Evolutionary conservation across 2,888 invertebrate species (phyloP), one percentile per base, ranked within the genome.

Genomic region (Punctoribates punctum): DNA sequence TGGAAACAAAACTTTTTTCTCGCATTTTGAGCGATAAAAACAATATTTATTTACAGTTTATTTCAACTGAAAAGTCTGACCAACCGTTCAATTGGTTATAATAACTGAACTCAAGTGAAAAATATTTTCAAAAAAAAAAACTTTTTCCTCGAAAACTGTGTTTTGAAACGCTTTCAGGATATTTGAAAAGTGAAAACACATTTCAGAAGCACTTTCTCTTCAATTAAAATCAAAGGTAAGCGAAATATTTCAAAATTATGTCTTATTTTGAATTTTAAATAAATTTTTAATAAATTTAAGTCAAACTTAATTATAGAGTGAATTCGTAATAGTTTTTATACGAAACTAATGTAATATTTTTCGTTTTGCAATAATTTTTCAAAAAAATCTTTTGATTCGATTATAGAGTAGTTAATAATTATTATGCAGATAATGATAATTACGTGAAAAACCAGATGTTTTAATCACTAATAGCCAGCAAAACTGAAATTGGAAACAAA

Each of bases 21-120:
- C 34, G n/a, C 17, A 42, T 20, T 23, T 54, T 20, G n/a, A n/a
- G 8, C 20, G 20, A 23, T 54, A 20, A 67, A 67, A 67, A 67
- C 42, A 67, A 67, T 67, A 23, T 67, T 67, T 67, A 67, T 60
- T 60, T 29, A 60, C 60, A 9, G 17, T 60, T 29, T 29, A 5
- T 57, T 13, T 57, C 20, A 11, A 51, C n/a, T 51, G 51, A 51
- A 51, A 51, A 51, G 20, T 13, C 17, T 27, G 27, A 29, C 60
- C 13, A 60, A 60, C 27, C 27, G 60, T 23, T 51, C 29, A 15
- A 15, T 29, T 17, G 11, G 60, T 60, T 60, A 42, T 42, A 42
- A 42, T 42, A 42, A 42, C 42, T 27, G 27, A 57, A 20, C 13
- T 13, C 11, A 29, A 27, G 15, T 27, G 27, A 15, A 29, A 29